These are phyloP conservation scores for Vidua macroura DNA, from an alignment of 2,113 vertebrate genomes.

Conservation along the genomic window DNA sequence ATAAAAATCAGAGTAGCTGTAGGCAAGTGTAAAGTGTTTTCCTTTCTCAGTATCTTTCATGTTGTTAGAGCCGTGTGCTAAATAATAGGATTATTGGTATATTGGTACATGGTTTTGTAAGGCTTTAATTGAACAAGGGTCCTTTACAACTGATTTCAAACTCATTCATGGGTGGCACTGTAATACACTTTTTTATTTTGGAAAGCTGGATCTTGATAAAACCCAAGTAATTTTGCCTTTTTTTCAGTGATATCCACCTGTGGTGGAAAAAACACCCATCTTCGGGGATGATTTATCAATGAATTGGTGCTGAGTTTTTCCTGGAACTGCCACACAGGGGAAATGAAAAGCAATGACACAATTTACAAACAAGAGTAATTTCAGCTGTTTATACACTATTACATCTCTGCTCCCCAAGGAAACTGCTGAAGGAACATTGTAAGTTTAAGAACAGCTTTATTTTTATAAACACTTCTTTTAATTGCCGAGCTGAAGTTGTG, in stretches of 20 bases:
- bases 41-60: not conserved
- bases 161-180: not conserved
- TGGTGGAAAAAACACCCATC: not conserved
- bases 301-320: conserved; percentile 28
- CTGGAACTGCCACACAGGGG: not conserved
- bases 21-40: not conserved
- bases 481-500: conserved; percentile 37
- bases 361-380: conserved; percentile 50
- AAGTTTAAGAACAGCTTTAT: conserved; percentile 58
- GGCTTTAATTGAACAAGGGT: not conserved
- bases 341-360: conserved; percentile 4
- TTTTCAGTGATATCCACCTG: not conserved
- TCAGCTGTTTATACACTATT: conserved; percentile 46
- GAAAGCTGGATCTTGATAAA: not conserved
- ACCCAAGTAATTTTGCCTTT: not conserved
- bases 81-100: not conserved
- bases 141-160: not conserved
- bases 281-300: not conserved
- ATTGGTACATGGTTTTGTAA: not conserved
- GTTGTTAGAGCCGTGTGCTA: not conserved
- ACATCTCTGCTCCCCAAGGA: conserved; percentile 48
- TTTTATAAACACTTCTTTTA: conserved; percentile 57
- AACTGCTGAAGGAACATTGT: conserved; percentile 40
- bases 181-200: not conserved
- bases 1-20: not conserved